Conservation (phyloP, 1,140 invertebrate species). For the Charaxes varanes region DNA sequence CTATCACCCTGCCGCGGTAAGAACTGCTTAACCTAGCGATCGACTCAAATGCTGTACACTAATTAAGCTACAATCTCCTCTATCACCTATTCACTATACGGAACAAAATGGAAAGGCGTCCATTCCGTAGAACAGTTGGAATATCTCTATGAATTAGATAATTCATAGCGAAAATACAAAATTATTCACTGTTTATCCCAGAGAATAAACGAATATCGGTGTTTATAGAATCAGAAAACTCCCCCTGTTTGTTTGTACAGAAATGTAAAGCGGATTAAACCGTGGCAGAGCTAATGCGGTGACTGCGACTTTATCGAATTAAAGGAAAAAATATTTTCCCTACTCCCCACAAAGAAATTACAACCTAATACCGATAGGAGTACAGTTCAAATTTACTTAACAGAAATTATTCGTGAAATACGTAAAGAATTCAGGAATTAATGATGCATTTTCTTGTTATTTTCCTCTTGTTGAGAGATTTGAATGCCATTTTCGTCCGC, state of each 20-base stretch:
- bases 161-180: conserved; percentile 29
- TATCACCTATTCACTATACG: too few relatives aligned
- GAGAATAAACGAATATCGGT: conserved; percentile 11
- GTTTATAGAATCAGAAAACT: conserved; percentile 11
- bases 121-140: too few relatives aligned
- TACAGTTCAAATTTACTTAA: conserved; percentile 9
- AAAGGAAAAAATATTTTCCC: conserved; percentile 32
- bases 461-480: conserved; percentile 22
- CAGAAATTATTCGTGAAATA: background rate
- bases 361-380: conserved; percentile 3
- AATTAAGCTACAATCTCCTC: too few relatives aligned
- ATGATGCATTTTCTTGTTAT: conserved; percentile 36
- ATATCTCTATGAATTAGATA: too few relatives aligned
- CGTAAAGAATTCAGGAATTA: conserved; percentile 26
- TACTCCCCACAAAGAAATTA: conserved; percentile 5
- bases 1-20: too few relatives aligned
- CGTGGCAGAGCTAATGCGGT: conserved; percentile 42
- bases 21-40: too few relatives aligned
- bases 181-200: conserved; percentile 9
- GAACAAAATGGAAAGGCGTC: too few relatives aligned
- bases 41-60: too few relatives aligned
- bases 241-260: conserved; percentile 40
- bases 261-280: conserved; percentile 50
- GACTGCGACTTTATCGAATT: conserved; percentile 38
- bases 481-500: conserved; percentile 23